Conservation (phyloP, 2,797 vertebrate species). For the Knipowitschia caucasica region DNA sequence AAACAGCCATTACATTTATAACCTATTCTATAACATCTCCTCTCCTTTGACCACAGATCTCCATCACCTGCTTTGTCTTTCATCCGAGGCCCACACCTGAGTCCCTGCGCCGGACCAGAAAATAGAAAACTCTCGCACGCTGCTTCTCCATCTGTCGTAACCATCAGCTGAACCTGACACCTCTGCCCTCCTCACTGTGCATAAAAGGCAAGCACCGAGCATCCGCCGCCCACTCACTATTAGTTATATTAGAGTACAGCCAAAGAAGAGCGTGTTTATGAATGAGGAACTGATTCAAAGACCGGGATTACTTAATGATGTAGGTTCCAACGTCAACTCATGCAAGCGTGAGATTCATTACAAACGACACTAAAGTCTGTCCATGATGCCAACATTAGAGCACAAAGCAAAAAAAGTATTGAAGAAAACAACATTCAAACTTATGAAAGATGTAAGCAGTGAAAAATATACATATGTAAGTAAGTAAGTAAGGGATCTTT, state of each 20-base stretch:
- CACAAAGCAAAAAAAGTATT: no score
- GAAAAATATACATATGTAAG: no score
- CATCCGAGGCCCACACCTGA: conserved; percentile 58
- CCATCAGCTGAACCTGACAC: conserved; percentile 57
- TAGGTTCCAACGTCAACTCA: neutral
- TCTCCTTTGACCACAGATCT: conserved; percentile 22
- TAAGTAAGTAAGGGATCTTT: no score
- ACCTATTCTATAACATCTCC: neutral
- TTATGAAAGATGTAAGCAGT: no score
- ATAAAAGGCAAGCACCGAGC: conserved; percentile 33
- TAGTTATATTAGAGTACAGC: conserved; percentile 25
- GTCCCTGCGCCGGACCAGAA: conserved; percentile 32
- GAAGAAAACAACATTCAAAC: no score
- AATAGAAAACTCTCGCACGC: conserved; percentile 39
- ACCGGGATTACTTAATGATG: neutral
- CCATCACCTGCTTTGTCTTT: conserved; percentile 50
- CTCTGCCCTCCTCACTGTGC: conserved; percentile 41
- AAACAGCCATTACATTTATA: neutral
- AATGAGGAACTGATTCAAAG: neutral
- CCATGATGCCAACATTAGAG: no score
- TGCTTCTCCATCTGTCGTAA: conserved; percentile 65
- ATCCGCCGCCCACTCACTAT: conserved; percentile 14
- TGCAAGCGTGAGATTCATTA: neutral
- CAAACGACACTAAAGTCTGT: no score
- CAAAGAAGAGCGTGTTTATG: neutral